Evolutionary conservation across 2,797 vertebrate genomes (phyloP), one percentile per base, ranked within the genome.

Genomic region (Diglossa cyanea): DNA sequence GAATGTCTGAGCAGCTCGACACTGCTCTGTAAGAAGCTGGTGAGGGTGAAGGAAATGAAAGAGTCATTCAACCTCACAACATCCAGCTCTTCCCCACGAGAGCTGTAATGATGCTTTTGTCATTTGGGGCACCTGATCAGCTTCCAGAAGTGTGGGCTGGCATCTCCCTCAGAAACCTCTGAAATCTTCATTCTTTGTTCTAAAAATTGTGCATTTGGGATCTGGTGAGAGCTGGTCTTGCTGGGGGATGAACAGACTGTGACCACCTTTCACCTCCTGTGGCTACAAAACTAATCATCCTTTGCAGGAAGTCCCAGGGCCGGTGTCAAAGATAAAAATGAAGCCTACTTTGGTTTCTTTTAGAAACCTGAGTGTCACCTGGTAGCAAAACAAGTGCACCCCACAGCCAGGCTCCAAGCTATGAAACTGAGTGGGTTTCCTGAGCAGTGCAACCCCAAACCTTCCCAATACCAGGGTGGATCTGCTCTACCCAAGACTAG

Each of bases 51-150:
- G 67, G 63, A 11, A 47, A n/a, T 7, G 4, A 58, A 42, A 62
- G 30, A 2, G 0, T 30, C 0, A 0, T 57, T 58, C 30, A 11
- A 77, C 39, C 39, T 40, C 39, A 31, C 0, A 0, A 16, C 48
- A 0, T 23, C 31, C 30, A 13, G 70, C 67, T 55, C 50, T 70
- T 73, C n/a, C 57, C n/a, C 35, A 12, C 5, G 0, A 5, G 14
- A 30, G 44, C 48, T 73, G 1, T 17, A 25, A 47, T 4, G 11
- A 31, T 20, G n/a, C 14, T 87, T 92, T 73, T 61, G 47, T 71
- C 61, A 23, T 55, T 53, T 40, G 40, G 67, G 65, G 48, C 65
- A 86, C 79, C 73, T 21, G 35, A 51, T 47, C 42, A 53, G 18
- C 62, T 57, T 54, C 60, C 60, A 80, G 55, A 55, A 44, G 42